These are phyloP conservation scores for Acholoe squamosa DNA, from an alignment of 2,888 invertebrate genomes.

Conservation along the genomic window DNA sequence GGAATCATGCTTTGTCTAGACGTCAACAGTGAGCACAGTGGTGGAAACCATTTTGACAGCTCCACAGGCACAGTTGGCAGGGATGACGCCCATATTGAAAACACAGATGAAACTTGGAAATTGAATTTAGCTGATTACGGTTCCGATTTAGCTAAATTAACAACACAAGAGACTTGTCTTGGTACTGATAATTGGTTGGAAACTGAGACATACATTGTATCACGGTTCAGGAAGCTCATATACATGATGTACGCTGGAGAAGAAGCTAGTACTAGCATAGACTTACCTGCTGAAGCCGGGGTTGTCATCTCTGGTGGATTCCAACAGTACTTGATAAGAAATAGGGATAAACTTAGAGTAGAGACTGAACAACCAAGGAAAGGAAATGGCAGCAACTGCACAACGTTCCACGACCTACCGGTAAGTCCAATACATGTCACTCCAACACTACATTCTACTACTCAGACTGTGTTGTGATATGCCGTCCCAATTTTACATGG, in stretches of 20 bases:
- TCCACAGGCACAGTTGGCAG: background rate
- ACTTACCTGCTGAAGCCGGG: background rate
- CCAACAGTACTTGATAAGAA: slow-evolving; percentile 65
- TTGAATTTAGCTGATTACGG: background rate
- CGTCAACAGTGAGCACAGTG: background rate
- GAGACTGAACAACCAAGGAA: slow-evolving; percentile 62
- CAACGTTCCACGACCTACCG: slow-evolving; percentile 65
- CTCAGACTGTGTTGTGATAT: too few species aligned
- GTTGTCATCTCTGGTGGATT: slow-evolving; percentile 63
- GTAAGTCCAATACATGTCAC: slow-evolving; percentile 59
- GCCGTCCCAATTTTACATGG: too few species aligned
- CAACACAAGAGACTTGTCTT: too few species aligned
- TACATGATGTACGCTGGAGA: background rate
- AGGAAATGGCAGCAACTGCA: slow-evolving; percentile 55
- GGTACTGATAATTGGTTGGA: too few species aligned
- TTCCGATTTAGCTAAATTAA: too few species aligned
- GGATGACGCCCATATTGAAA: background rate
- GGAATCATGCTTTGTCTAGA: background rate
- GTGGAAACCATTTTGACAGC: slow-evolving; percentile 27
- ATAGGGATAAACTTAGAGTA: slow-evolving; percentile 32
- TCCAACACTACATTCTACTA: too few species aligned
- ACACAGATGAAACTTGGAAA: background rate
- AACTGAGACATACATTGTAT: too few species aligned
- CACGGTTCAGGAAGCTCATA: background rate
- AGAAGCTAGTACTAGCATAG: background rate